These are phyloP conservation scores for Noctua pronuba DNA, from an alignment of 2,888 invertebrate genomes.

Conservation along the genomic window DNA sequence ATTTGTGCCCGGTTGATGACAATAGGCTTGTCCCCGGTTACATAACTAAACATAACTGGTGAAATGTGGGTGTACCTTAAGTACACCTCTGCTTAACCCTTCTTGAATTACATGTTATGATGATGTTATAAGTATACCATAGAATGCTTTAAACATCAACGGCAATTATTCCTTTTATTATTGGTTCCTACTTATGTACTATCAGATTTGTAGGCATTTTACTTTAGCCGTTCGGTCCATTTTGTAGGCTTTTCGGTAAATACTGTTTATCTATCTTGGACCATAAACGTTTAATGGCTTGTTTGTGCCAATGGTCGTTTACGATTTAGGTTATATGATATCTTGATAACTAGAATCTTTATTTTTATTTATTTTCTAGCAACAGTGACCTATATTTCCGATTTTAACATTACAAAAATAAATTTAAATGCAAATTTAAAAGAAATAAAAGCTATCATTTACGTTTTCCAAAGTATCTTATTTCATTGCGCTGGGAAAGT, in stretches of 20 bases:
- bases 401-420: no score
- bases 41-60: not conserved
- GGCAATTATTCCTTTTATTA: not conserved
- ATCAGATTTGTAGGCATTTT: slow-evolving; percentile 7
- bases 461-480: slow-evolving; percentile 1
- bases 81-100: not conserved
- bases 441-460: slow-evolving; percentile 5
- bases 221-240: not conserved
- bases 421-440: not conserved
- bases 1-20: not conserved
- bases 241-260: slow-evolving; percentile 28
- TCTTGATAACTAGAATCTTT: not conserved
- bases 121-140: not conserved
- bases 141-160: not conserved
- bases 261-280: slow-evolving; percentile 28
- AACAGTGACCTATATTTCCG: not conserved
- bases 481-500: slow-evolving; percentile 16
- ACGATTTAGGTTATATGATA: slow-evolving; percentile 41
- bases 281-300: slow-evolving; percentile 57
- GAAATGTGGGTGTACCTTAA: not conserved
- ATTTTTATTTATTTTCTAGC: not conserved
- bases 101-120: not conserved
- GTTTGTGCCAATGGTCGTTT: slow-evolving; percentile 45
- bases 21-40: not conserved
- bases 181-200: not conserved